Percentiles rank a stretch among this genome's conserved stretches.
These are phyloP conservation scores for Microcebus griseorufus DNA, from an alignment of 2,113 vertebrate genomes.

Conservation along the genomic window DNA sequence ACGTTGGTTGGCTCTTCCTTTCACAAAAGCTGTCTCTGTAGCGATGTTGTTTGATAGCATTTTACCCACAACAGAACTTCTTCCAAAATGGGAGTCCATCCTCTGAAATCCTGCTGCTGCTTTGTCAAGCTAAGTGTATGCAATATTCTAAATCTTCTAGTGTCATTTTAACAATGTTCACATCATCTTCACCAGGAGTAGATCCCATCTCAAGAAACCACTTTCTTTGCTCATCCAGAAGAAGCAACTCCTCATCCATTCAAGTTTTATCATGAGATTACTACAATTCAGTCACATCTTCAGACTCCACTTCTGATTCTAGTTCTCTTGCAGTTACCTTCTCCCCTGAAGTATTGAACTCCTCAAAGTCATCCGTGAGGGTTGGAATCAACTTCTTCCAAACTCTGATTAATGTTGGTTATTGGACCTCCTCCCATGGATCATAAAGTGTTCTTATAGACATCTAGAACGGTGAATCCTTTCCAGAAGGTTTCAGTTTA, in stretches of 20 bases:
- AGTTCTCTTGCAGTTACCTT: background rate
- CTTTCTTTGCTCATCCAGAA: background rate
- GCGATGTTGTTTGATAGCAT: background rate
- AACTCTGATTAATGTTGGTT: background rate
- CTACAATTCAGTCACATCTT: background rate
- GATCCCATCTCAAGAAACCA: background rate
- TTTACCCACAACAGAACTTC: background rate
- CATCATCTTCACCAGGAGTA: background rate
- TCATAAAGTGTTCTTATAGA: background rate
- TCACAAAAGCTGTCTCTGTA: background rate
- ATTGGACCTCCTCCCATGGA: background rate
- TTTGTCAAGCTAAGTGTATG: background rate
- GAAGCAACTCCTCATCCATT: background rate
- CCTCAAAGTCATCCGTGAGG: background rate
- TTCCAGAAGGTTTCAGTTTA: background rate
- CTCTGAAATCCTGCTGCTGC: background rate
- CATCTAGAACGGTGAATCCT: background rate
- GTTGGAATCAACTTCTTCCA: background rate
- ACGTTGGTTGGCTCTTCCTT: background rate
- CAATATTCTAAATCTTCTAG: background rate
- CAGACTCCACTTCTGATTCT: background rate
- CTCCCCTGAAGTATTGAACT: background rate
- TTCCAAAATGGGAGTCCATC: background rate
- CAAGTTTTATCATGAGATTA: background rate
- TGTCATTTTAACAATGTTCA: background rate